Evolutionary conservation across 2,888 invertebrate species (phyloP).

Genomic region (Isoperla grammatica): DNA sequence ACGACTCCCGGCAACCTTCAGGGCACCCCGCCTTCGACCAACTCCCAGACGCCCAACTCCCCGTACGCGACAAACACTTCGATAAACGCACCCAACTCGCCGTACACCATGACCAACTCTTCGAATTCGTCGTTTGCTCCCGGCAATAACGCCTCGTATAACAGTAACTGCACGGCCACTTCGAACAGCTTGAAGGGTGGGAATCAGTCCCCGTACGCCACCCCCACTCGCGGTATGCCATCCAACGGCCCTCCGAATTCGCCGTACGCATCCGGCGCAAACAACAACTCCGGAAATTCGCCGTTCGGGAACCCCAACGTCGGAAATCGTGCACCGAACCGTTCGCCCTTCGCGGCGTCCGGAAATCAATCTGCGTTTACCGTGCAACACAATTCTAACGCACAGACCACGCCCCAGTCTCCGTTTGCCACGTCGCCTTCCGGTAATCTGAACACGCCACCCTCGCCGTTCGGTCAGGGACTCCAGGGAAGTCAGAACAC

Average conservation of each 20-base stretch:
- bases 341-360: too few relatives aligned
- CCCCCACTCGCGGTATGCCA: neutral
- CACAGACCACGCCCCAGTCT: neutral
- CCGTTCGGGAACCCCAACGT: too few relatives aligned
- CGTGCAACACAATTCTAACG: too few relatives aligned
- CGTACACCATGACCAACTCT: neutral
- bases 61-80: neutral
- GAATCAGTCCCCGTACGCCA: neutral
- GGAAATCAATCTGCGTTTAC: too few relatives aligned
- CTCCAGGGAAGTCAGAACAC: conserved; percentile 3
- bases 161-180: neutral
- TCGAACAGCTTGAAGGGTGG: neutral
- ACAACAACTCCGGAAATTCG: too few relatives aligned
- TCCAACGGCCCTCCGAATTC: neutral
- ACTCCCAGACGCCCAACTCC: neutral
- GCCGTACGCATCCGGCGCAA: neutral
- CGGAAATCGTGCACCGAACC: too few relatives aligned
- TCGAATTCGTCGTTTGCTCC: neutral
- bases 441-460: neutral
- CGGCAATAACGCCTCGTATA: neutral
- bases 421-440: neutral
- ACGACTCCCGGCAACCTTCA: conserved; percentile 4
- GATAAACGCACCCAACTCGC: neutral
- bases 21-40: conserved; percentile 1
- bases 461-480: neutral